Evolutionary conservation across 1,140 invertebrate species (phyloP).

Genomic region (Drosophila sechellia): DNA sequence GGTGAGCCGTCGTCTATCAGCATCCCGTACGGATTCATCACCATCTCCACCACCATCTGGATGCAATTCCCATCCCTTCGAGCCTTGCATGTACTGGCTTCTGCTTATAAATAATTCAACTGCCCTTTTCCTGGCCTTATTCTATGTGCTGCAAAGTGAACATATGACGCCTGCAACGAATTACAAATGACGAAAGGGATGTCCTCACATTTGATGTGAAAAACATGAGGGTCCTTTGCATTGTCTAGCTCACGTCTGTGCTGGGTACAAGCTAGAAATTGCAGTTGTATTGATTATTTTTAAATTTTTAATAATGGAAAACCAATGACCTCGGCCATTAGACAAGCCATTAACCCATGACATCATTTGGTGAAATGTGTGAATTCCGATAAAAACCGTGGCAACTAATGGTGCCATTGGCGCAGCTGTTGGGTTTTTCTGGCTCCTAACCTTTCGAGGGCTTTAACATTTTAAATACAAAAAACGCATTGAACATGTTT

Average conservation of each 20-base stretch:
- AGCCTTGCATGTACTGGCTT: background rate
- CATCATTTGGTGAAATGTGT: slow-evolving; percentile 38
- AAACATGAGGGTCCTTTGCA: slow-evolving; percentile 16
- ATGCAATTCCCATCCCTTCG: background rate
- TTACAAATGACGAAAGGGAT: slow-evolving; percentile 24
- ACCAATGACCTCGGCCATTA: slow-evolving; percentile 25
- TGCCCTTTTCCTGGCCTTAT: slow-evolving; percentile 31
- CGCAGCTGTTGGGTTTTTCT: slow-evolving; percentile 33
- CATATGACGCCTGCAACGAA: slow-evolving; percentile 34
- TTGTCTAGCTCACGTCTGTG: slow-evolving; percentile 30
- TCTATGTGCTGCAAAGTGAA: slow-evolving; percentile 29
- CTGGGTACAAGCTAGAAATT: background rate
- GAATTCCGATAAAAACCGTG: slow-evolving; percentile 23
- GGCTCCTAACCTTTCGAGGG: slow-evolving; percentile 26
- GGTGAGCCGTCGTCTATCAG: slow-evolving; percentile 35
- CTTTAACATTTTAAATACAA: background rate
- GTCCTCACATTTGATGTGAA: slow-evolving; percentile 7
- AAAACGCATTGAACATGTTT: slow-evolving; percentile 12
- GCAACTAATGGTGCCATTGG: slow-evolving; percentile 29
- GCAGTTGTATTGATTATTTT: slow-evolving; percentile 29
- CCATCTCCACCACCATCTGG: background rate
- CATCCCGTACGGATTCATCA: background rate
- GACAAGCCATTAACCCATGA: slow-evolving; percentile 39
- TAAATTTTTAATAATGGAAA: slow-evolving; percentile 44
- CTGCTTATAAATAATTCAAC: slow-evolving; percentile 49